A percentile compares a stretch with the other conserved stretches of the same genome.
Evolutionary conservation across 2,888 invertebrate species (phyloP).

Genomic region (Crepidodera aurea): DNA sequence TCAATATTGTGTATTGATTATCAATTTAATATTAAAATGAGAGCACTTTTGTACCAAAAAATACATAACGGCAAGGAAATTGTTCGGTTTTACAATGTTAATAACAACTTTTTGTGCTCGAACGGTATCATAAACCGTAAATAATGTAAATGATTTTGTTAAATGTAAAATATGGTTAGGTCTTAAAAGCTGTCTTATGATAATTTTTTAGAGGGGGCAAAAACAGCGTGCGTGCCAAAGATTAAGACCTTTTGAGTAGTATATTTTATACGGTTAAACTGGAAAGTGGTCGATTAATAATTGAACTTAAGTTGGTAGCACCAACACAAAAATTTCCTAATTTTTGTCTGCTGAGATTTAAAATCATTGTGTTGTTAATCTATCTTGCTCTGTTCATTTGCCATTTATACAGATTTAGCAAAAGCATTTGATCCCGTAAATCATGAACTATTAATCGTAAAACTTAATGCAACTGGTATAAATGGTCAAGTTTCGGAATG

Average conservation of each 20-base stretch:
- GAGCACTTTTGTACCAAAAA: conserved; percentile 20
- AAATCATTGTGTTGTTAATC: no score
- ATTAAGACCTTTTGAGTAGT: not conserved
- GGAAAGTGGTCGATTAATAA: no score
- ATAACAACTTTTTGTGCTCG: conserved; percentile 21
- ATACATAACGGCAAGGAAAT: conserved; percentile 23
- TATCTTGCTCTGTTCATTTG: no score
- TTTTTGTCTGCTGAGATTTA: no score
- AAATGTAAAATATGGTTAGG: conserved; percentile 11
- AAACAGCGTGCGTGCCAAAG: not conserved
- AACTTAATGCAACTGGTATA: no score
- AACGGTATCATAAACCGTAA: conserved; percentile 23
- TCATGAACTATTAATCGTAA: no score
- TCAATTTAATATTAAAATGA: conserved; percentile 29
- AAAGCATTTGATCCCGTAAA: no score
- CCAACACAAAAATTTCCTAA: no score
- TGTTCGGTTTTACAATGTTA: conserved; percentile 10
- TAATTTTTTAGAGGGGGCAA: not conserved
- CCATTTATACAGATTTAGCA: no score
- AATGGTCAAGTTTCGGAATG: no score
- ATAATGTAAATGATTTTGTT: conserved; percentile 29
- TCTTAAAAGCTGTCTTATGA: not conserved
- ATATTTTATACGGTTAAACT: no score
- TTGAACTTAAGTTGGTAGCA: no score
- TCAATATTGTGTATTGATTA: conserved; percentile 20